Percentiles rank a stretch among this genome's conserved stretches.
Conservation (phyloP, 2,888 invertebrate species). For the Eilema depressum region DNA sequence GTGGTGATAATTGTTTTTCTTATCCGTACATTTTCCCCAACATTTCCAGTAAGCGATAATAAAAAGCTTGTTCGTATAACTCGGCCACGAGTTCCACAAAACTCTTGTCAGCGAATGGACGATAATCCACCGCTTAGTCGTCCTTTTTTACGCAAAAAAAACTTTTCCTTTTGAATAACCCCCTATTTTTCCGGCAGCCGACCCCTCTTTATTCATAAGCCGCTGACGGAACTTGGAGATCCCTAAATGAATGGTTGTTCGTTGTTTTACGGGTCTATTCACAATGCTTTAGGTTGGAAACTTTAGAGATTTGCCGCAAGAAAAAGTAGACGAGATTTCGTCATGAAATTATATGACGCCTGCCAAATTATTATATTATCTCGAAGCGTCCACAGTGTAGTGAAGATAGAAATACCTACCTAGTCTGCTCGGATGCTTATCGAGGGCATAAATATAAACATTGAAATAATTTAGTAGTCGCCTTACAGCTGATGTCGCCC, state of each 20-base stretch:
- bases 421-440: constrained; percentile 37
- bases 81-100: constrained; percentile 74
- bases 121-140: constrained; percentile 81
- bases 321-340: constrained; percentile 68
- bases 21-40: constrained; percentile 59
- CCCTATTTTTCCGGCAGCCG: constrained; percentile 76
- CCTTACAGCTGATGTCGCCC: constrained; percentile 31
- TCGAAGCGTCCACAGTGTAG: constrained; percentile 43
- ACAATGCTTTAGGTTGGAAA: constrained; percentile 82
- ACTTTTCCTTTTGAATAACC: constrained; percentile 81
- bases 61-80: constrained; percentile 73
- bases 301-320: constrained; percentile 77
- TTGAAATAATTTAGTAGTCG: constrained; percentile 37
- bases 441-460: constrained; percentile 36
- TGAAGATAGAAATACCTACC: constrained; percentile 40
- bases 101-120: constrained; percentile 79
- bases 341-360: constrained; percentile 68
- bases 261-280: constrained; percentile 86
- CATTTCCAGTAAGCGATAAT: constrained; percentile 68
- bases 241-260: constrained; percentile 86
- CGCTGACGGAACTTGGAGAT: constrained; percentile 82
- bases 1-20: constrained; percentile 67
- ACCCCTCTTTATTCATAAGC: constrained; percentile 85
- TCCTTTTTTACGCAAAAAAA: constrained; percentile 77
- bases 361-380: constrained; percentile 66